Evolutionary conservation across 2,888 invertebrate genomes (phyloP), one percentile per base, ranked within the genome.

Genomic region (Hirtodrosophila cameraria): DNA sequence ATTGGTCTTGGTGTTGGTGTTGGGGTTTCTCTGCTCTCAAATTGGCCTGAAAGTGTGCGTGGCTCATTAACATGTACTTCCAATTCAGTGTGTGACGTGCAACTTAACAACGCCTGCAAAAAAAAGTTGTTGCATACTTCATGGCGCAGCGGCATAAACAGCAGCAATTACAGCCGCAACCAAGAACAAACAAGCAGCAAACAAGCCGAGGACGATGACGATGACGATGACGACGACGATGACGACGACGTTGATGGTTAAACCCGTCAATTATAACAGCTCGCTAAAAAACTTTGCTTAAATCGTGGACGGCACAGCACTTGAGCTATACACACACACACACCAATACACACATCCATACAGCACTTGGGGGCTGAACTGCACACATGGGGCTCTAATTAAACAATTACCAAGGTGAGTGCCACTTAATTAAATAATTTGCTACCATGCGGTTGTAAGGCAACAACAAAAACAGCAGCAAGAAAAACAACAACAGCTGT

Each of bases 371-470:
- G 33, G 13, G 25, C 36, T 31, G 9, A 48, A 49, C 48, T 20
- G 5, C 27, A 42, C 28, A 52, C 13, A 59, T 12, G 35, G 42
- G 55, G 50, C 65, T 58, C 73, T 80, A 82, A 82, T 83, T 86
- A 82, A 80, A 86, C 81, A 86, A 82, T 82, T 82, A 82, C 67
- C 81, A 64, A 83, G 77, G 84, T 80, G 84, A 80, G 84, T 83
- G 66, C 69, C 86, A 83, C 81, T 83, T 82, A 82, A 82, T 82
- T 83, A 75, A 82, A 82, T 80, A 86, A 82, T 86, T 86, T 79
- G 72, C 79, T 86, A 54, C 74, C 82, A 60, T 78, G 79, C 52
- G 79, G 83, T 64, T 57, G 50, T 64, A 65, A 61, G 72, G 49
- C 35, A 55, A 52, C 75, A 62, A 80, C 63, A 63, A 65, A 39